A percentile compares a stretch with the other conserved stretches of the same genome.
These are phyloP conservation scores for Callithrix jacchus DNA, from an alignment of 2,113 vertebrate species.

Conservation along the genomic window DNA sequence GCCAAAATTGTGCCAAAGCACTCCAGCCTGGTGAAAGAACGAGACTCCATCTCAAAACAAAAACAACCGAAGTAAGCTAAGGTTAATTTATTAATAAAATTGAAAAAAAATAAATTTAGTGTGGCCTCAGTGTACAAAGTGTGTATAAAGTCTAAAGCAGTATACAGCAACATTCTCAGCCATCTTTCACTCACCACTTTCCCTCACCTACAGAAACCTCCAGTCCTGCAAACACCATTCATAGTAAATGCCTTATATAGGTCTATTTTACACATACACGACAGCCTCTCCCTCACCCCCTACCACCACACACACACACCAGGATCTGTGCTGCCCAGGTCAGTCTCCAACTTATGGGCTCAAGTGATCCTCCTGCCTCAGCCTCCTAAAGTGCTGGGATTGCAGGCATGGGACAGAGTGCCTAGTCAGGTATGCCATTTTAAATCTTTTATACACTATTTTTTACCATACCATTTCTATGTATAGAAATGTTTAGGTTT, in stretches of 20 bases:
- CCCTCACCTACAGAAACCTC: background rate
- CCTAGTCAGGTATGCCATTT: background rate
- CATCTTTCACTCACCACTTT: background rate
- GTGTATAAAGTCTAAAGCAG: background rate
- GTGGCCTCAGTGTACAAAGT: background rate
- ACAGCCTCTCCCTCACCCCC: too few relatives aligned
- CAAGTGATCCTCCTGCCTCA: too few relatives aligned
- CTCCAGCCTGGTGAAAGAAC: too few relatives aligned
- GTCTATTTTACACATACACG: background rate
- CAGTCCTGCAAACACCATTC: background rate
- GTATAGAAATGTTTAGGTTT: background rate
- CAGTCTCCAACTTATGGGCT: too few relatives aligned
- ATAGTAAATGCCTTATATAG: background rate
- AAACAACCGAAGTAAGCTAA: background rate
- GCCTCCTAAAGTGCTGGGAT: too few relatives aligned
- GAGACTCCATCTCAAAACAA: too few relatives aligned
- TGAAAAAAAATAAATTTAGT: background rate
- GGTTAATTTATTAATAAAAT: background rate
- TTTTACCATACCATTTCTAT: background rate
- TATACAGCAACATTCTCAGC: background rate
- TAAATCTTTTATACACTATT: background rate
- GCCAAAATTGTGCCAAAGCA: too few relatives aligned
- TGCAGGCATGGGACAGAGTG: too few relatives aligned
- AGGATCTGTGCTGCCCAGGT: too few relatives aligned
- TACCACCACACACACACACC: too few relatives aligned